phyloP scores from a whole-genome alignment of 2,113 vertebrate species.

The Halichoeres trimaculatus region DNA sequence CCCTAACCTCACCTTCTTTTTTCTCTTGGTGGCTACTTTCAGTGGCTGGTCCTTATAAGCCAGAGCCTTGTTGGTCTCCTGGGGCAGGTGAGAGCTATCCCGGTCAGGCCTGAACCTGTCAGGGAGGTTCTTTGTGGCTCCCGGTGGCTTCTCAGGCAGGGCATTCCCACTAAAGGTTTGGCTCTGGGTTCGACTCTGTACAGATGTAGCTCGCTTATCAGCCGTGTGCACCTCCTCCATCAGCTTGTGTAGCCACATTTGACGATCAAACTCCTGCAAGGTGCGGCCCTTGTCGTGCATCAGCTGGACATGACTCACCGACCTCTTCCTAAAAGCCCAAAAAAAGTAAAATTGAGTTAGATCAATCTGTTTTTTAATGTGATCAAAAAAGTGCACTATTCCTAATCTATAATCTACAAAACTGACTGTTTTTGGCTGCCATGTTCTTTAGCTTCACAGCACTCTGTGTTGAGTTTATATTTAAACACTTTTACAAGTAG shows the following conservation, averaged over 20 bases:
- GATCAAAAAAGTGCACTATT: too few relatives aligned
- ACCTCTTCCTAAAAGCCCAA: constrained; percentile 86
- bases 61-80: constrained; percentile 95
- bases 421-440: too few relatives aligned
- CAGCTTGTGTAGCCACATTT: constrained; percentile 91
- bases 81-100: constrained; percentile 84
- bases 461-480: constrained; percentile 24
- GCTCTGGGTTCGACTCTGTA: constrained; percentile 72
- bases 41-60: constrained; percentile 90
- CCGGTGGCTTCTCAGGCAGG: constrained; percentile 87
- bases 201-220: constrained; percentile 77
- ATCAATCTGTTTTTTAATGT: too few relatives aligned
- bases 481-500: constrained; percentile 20
- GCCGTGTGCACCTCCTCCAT: constrained; percentile 95
- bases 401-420: not conserved
- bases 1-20: constrained; percentile 92
- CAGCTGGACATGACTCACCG: constrained; percentile 95
- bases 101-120: constrained; percentile 84
- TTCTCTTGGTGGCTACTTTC: constrained; percentile 88
- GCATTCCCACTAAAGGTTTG: constrained; percentile 76
- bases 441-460: constrained; percentile 1
- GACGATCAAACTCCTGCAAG: constrained; percentile 90
- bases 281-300: constrained; percentile 95
- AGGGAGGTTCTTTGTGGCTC: constrained; percentile 90
- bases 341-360: constrained; percentile 23